phyloP scores from a whole-genome alignment of 2,888 invertebrate genomes.

The Eupithecia exiguata region DNA sequence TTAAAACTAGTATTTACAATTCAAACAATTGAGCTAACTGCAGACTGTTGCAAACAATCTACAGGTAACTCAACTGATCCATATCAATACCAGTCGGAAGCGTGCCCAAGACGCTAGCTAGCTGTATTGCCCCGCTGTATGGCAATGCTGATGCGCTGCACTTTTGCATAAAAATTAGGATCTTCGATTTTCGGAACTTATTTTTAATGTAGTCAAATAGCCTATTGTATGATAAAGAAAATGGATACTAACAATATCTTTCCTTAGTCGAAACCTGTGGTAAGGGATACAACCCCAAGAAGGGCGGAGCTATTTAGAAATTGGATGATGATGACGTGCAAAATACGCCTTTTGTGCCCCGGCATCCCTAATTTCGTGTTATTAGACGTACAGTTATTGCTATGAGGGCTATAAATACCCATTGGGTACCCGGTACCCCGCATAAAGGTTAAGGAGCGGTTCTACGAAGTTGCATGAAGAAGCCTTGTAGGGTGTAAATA shows the following conservation, averaged over 20 bases:
- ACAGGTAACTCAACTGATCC: no score
- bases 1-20: no score
- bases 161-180: no score
- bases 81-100: no score
- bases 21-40: no score
- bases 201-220: no score
- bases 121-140: no score
- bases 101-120: no score
- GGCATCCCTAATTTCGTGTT: constrained; percentile 3
- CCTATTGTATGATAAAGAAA: no score
- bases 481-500: not conserved
- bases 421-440: constrained; percentile 6
- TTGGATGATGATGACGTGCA: constrained; percentile 41
- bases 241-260: not conserved
- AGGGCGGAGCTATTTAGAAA: constrained; percentile 43
- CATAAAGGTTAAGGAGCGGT: not conserved
- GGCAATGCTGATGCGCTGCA: no score
- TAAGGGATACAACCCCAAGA: constrained; percentile 10
- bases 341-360: constrained; percentile 37
- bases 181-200: no score
- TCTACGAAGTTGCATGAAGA: not conserved
- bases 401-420: constrained; percentile 5
- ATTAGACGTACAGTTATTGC: constrained; percentile 10
- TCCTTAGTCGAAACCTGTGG: not conserved
- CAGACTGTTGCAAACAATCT: no score